These are phyloP conservation scores for Lithophane socia DNA, from an alignment of 2,888 invertebrate genomes.

Conservation along the genomic window DNA sequence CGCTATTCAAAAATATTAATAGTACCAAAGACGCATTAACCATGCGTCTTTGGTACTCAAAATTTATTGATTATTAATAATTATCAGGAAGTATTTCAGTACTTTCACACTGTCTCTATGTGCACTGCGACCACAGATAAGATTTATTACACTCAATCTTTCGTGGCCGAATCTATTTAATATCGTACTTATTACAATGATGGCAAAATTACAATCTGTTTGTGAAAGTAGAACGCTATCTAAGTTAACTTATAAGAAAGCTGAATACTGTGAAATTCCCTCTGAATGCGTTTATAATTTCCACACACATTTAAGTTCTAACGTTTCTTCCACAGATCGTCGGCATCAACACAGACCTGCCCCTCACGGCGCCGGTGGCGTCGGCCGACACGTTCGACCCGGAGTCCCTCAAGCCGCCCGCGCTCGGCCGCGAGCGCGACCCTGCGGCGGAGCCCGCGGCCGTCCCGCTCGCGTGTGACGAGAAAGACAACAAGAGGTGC, in stretches of 20 bases:
- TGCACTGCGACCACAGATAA: not conserved
- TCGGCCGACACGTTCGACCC: conserved; percentile 78
- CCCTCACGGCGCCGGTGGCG: conserved; percentile 80
- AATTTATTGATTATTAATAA: not conserved
- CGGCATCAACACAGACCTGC: conserved; percentile 86
- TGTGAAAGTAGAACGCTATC: not conserved
- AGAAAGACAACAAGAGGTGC: conserved; percentile 49
- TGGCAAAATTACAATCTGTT: too few species aligned
- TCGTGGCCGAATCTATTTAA: not conserved
- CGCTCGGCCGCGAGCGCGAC: not conserved
- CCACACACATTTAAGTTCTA: not conserved
- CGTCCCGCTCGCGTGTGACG: conserved; percentile 51
- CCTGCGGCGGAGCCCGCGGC: conserved; percentile 69
- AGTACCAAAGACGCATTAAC: not conserved
- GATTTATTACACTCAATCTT: not conserved
- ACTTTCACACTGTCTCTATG: not conserved
- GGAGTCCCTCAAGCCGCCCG: conserved; percentile 77
- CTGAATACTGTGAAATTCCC: not conserved
- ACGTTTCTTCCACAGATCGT: conserved; percentile 77
- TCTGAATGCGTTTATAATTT: not conserved
- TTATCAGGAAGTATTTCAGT: too few species aligned
- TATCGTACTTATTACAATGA: too few species aligned
- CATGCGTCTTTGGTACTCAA: too few species aligned
- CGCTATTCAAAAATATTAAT: not conserved
- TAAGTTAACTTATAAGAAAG: not conserved